These are phyloP conservation scores for Heteronetta atricapilla DNA, from an alignment of 2,113 vertebrate genomes.

Conservation along the genomic window DNA sequence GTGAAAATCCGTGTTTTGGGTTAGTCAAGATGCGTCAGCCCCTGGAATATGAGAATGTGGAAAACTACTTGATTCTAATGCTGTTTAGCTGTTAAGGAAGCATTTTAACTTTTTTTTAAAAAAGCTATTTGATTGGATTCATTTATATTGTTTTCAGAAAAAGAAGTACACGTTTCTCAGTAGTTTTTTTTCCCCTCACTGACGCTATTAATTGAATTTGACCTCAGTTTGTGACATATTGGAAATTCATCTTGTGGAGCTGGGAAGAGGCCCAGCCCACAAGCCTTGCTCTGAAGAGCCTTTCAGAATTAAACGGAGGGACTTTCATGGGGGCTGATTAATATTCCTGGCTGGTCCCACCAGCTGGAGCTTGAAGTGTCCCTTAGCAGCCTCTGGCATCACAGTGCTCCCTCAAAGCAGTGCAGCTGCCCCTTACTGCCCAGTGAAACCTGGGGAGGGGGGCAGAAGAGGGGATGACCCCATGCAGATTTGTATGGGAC, in stretches of 20 bases:
- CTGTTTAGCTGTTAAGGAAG: not conserved
- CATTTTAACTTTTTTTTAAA: not conserved
- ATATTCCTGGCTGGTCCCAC: not conserved
- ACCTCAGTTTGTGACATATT: slow-evolving; percentile 29
- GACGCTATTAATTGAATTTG: slow-evolving; percentile 58
- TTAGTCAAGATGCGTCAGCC: not conserved
- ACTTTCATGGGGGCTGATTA: not conserved
- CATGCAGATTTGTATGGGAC: not conserved
- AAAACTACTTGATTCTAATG: not conserved
- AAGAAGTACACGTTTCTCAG: not conserved
- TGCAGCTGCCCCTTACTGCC: not conserved
- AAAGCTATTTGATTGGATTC: not conserved
- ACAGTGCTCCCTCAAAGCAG: not conserved
- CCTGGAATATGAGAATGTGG: not conserved
- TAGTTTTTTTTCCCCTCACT: not conserved
- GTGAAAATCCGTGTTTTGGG: not conserved
- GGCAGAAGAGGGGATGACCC: not conserved
- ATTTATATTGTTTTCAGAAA: not conserved
- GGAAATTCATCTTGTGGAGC: not conserved
- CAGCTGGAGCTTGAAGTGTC: not conserved
- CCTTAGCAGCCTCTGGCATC: not conserved
- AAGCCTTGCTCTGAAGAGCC: not conserved
- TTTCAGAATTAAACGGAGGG: not conserved
- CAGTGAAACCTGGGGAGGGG: not conserved
- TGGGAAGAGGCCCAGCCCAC: not conserved